A percentile compares a stretch with the other conserved stretches of the same genome.
phyloP scores from a whole-genome alignment of 2,888 invertebrate genomes.

The Ferrisia virgata region DNA sequence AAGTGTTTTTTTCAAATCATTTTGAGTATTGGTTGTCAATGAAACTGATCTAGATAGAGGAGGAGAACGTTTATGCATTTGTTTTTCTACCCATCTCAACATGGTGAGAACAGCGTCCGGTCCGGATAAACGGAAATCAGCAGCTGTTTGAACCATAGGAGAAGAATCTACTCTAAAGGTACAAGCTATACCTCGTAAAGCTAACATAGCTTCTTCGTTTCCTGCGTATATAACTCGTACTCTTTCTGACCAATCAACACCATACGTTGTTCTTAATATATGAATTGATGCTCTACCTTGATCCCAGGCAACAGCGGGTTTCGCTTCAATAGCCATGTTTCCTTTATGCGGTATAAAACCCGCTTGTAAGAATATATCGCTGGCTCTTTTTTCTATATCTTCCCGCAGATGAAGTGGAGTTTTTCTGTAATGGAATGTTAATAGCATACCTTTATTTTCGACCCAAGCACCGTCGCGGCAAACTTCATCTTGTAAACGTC shows the following conservation, averaged over 20 bases:
- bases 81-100: slow-evolving; percentile 54
- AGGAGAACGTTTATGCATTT: slow-evolving; percentile 51
- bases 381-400: slow-evolving; percentile 52
- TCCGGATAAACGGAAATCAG: slow-evolving; percentile 53
- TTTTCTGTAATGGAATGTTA: slow-evolving; percentile 55
- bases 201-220: slow-evolving; percentile 54
- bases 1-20: slow-evolving; percentile 42
- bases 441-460: slow-evolving; percentile 54
- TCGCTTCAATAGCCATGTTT: slow-evolving; percentile 54
- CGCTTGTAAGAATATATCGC: slow-evolving; percentile 52
- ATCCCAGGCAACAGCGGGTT: slow-evolving; percentile 55
- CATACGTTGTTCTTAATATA: slow-evolving; percentile 54
- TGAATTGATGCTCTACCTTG: slow-evolving; percentile 55
- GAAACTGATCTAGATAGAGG: slow-evolving; percentile 47
- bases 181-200: slow-evolving; percentile 54
- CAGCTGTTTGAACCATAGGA: slow-evolving; percentile 53
- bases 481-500: slow-evolving; percentile 52
- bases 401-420: slow-evolving; percentile 51
- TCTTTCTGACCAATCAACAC: slow-evolving; percentile 55
- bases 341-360: slow-evolving; percentile 54
- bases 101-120: slow-evolving; percentile 54
- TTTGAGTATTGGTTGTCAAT: slow-evolving; percentile 39
- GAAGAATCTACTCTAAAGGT: slow-evolving; percentile 54
- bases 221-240: slow-evolving; percentile 55
- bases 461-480: slow-evolving; percentile 55